Base-by-base conservation (phyloP, 2,888 invertebrate species). In the Patella caerulea region DNA sequence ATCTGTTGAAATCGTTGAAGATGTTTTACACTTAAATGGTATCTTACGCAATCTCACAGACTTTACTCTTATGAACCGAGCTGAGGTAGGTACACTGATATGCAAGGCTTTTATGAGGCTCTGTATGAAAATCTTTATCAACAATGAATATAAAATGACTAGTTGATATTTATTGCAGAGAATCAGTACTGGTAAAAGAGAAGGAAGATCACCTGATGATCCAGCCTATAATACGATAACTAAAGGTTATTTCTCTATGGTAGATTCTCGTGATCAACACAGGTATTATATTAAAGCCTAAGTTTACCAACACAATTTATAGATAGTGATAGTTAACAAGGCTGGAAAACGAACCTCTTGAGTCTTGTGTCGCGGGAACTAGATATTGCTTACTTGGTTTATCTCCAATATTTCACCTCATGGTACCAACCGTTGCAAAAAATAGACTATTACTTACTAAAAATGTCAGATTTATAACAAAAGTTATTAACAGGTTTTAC, bases 191-290 rank as follows among this genome's bases (percentile, higher is more conserved):
- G 86, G 87, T 1, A 80, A 85, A 52, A 83, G 83, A 12, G 74
- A 80, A 19, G 88, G 86, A 12, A 75, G 88, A 34, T 83, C 84
- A n/a, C 80, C 82, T 4, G 70, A 79, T 53, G 89, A 88, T 69
- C 84, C 84, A 55, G 84, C 83, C n/a, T 88, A 86, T 78, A 85
- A 86, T 75, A 73, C 87, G 76, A 85, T 89, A 15, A 87, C 89
- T 19, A 87, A 86, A 73, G 81, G 81, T 24, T 89, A 85, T 80
- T 85, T 83, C 78, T 82, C 82, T 55, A 65, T 83, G 5, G 86
- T 88, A 75, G 81, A 84, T 52, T 82, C 86, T 71, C 83, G 89
- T 74, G 83, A 86, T 76, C 82, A 83, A 54, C 82, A 83, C 74
- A 88, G 84, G 87, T 88, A 79, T 53, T 53, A 12, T 15, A 70